Conservation (phyloP, 2,888 invertebrate species). For the Ornithoptera alexandrae region DNA sequence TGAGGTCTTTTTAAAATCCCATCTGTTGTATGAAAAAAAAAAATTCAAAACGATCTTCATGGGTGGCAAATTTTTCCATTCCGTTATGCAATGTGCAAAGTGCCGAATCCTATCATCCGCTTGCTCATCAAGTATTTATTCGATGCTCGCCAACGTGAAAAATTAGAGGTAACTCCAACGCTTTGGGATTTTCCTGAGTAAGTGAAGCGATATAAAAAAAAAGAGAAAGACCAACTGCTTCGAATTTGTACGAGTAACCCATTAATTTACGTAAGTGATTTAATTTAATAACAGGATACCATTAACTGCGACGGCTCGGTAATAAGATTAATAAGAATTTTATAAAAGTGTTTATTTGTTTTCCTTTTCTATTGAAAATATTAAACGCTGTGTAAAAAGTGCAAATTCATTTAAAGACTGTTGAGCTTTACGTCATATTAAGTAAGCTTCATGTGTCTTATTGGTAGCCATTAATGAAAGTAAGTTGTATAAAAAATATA, state of each 20-base stretch:
- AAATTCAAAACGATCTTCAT: conserved; percentile 20
- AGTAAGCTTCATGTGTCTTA: too few relatives aligned
- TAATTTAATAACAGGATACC: neutral
- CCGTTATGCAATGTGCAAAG: conserved; percentile 28
- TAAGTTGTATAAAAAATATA: too few relatives aligned
- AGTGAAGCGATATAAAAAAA: conserved; percentile 19
- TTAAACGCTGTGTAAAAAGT: too few relatives aligned
- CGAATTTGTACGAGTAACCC: conserved; percentile 5
- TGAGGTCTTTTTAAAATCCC: neutral
- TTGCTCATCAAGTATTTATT: conserved; percentile 28
- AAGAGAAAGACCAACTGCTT: conserved; percentile 17
- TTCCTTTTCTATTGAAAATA: too few relatives aligned
- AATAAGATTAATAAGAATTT: too few relatives aligned
- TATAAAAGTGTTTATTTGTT: too few relatives aligned
- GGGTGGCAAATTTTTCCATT: conserved; percentile 21
- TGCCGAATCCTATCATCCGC: conserved; percentile 27
- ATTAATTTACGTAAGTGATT: conserved; percentile 4
- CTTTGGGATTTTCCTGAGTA: conserved; percentile 21
- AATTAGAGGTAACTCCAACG: conserved; percentile 24
- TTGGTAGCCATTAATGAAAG: too few relatives aligned
- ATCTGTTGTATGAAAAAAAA: neutral
- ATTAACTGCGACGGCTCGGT: neutral
- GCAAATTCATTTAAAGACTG: too few relatives aligned
- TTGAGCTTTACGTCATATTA: too few relatives aligned
- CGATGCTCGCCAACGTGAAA: conserved; percentile 24